phyloP scores from a whole-genome alignment of 2,113 vertebrate genomes.

The Haemorhous mexicanus region DNA sequence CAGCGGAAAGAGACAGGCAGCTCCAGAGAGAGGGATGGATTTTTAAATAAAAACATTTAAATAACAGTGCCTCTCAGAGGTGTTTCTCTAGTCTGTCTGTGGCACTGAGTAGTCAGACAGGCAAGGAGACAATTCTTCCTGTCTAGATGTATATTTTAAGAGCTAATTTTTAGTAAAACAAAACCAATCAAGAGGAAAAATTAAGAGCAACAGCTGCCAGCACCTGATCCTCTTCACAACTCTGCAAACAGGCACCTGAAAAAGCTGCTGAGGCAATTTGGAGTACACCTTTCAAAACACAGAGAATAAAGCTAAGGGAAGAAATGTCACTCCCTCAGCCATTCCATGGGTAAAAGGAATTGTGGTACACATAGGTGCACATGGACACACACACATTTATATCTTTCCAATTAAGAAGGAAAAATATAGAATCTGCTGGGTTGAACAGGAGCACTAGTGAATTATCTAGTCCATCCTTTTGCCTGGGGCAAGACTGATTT shows the following conservation, averaged over 20 bases:
- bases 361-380: background rate
- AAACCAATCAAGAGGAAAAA: background rate
- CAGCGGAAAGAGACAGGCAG: background rate
- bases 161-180: background rate
- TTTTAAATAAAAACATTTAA: background rate
- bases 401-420: conserved; percentile 40
- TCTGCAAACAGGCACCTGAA: background rate
- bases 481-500: conserved; percentile 54
- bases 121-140: background rate
- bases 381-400: background rate
- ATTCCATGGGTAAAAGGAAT: background rate
- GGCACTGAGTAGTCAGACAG: background rate
- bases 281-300: background rate
- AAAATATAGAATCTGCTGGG: conserved; percentile 45
- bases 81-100: background rate
- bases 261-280: background rate
- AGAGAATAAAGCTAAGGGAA: background rate
- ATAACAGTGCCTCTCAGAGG: background rate
- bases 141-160: background rate
- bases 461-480: conserved; percentile 54
- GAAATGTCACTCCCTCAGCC: background rate
- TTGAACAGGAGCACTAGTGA: conserved; percentile 31
- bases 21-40: background rate
- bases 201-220: background rate
- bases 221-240: background rate